These are phyloP conservation scores for Drosophila arawakana DNA, from an alignment of 1,140 invertebrate species.

Conservation along the genomic window DNA sequence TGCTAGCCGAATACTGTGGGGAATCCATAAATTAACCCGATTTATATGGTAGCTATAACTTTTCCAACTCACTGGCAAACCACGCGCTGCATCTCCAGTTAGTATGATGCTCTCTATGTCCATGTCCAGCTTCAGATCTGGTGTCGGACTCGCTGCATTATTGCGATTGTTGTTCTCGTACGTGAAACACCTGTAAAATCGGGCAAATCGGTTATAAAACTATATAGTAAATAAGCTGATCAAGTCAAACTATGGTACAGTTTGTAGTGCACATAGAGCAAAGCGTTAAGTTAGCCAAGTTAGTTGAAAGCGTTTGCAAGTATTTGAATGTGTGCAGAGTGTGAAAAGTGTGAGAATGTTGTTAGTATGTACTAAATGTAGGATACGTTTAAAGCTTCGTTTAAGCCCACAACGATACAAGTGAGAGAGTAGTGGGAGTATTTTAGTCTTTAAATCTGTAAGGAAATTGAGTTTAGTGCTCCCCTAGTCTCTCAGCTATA, in stretches of 20 bases:
- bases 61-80: constrained; percentile 52
- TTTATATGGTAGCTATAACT: background rate
- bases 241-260: background rate
- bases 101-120: constrained; percentile 73
- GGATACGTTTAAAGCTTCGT: constrained; percentile 33
- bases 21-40: constrained; percentile 46
- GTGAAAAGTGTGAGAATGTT: constrained; percentile 51
- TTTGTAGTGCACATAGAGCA: constrained; percentile 14
- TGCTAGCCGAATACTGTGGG: constrained; percentile 92
- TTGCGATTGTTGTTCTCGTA: constrained; percentile 89
- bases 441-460: background rate
- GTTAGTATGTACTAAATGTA: constrained; percentile 32
- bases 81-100: constrained; percentile 49
- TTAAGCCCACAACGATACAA: constrained; percentile 26
- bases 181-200: constrained; percentile 88
- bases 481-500: no score
- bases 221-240: background rate
- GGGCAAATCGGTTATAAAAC: background rate
- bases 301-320: constrained; percentile 72
- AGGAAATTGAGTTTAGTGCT: no score
- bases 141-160: constrained; percentile 77
- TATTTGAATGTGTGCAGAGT: constrained; percentile 52
- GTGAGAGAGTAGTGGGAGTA: background rate
- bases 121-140: constrained; percentile 81
- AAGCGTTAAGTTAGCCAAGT: constrained; percentile 60